phyloP scores from a whole-genome alignment of 2,113 vertebrate genomes.

The Melanotaenia duboulayi region DNA sequence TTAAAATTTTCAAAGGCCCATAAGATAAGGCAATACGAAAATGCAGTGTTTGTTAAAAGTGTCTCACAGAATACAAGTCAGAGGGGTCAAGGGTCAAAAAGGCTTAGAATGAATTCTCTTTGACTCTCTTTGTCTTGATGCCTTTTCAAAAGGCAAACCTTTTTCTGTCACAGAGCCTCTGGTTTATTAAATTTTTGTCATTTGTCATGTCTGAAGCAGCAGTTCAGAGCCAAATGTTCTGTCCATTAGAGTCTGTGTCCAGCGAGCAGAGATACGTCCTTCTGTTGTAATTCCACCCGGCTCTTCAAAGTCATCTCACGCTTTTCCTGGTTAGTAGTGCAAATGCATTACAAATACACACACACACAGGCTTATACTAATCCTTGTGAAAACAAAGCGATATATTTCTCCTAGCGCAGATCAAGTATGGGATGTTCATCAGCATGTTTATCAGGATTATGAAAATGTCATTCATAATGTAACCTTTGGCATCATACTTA shows the following conservation, averaged over 20 bases:
- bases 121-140: constrained; percentile 33
- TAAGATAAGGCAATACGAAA: background rate
- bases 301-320: constrained; percentile 21
- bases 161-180: constrained; percentile 7
- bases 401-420: constrained; percentile 64
- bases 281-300: constrained; percentile 37
- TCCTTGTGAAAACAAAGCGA: constrained; percentile 75
- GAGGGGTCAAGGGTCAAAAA: constrained; percentile 51
- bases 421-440: constrained; percentile 70
- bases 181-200: constrained; percentile 25
- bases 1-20: background rate
- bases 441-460: constrained; percentile 71
- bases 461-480: constrained; percentile 59
- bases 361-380: constrained; percentile 71
- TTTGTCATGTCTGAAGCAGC: constrained; percentile 33
- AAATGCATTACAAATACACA: constrained; percentile 43
- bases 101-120: constrained; percentile 29
- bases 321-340: constrained; percentile 30
- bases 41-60: background rate
- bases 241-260: constrained; percentile 13
- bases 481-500: constrained; percentile 53
- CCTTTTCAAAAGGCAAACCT: constrained; percentile 44
- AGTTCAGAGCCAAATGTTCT: constrained; percentile 3
- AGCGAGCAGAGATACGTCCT: constrained; percentile 22
- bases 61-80: constrained; percentile 22